Base-by-base conservation (phyloP, 64 coral and sea anemone species). In the Montipora sp. region DNA sequence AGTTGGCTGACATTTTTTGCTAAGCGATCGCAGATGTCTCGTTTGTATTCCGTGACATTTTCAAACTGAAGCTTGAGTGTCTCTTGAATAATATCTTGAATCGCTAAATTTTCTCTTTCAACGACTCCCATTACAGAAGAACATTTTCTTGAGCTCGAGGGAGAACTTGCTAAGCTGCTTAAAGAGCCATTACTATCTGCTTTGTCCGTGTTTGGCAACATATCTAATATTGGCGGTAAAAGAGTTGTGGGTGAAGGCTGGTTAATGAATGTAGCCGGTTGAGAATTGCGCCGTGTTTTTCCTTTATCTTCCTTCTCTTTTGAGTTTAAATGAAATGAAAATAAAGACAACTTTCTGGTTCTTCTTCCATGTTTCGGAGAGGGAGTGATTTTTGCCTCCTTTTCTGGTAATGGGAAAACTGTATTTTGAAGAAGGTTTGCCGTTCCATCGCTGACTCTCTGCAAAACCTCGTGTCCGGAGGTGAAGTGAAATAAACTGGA, bases 11-110 rank as follows among this genome's bases (percentile, higher is more conserved):
- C 95, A 51, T 97, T 97, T 79, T 97, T 97, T 16, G 92, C 92
- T 63, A 97, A 93, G 55, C 91, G 88, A 24, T 97, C 95, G 70
- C 95, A 97, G 5, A 91, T 68, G 49, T 97, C 95, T 7, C 95
- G 89, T 49, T 97, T 88, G 60, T 97, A 97, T 24, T 87, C 89
- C 16, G 89, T 94, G 8, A 97, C 77, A 51, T 90, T 90, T 65
- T 97, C 95, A 94, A 97, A 97, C 59, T 97, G 95, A 7, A 97
- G 78, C 48, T 77, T 97, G 5, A 97, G 45, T 1, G 95, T 97
- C 55, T 97, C 95, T 18, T 94, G 85, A 36, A 97, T 97, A 5
- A 97, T 97, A 19, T 97, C 95, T 10, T 90, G 93, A 15, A 97
- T 92, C 9, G 23, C 80, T 23, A 67, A 83, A n/a, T 91, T 94